Evolutionary conservation across 2,113 vertebrate species (phyloP), one percentile per base, ranked within the genome.

Genomic region (Orientallactaga bullata): DNA sequence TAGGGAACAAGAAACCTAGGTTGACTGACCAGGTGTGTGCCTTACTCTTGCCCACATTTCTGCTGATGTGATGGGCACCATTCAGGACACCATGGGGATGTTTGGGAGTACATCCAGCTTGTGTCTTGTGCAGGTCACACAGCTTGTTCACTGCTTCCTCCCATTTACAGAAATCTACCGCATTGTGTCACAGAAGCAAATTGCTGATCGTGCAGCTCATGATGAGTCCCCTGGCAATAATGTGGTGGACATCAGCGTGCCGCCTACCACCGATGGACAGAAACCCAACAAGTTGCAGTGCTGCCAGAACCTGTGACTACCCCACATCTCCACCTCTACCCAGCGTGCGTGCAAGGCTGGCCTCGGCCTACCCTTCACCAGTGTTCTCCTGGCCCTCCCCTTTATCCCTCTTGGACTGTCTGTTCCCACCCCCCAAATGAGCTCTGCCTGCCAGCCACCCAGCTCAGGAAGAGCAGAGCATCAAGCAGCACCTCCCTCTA

Each of bases 161-260:
- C 37, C 95, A 94, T 93, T 10, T 42, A 3, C 98, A 99, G 99
- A 99, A 97, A 99, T 99, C 97, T 99, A 99, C 97, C 99, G 99
- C 95, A 99, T 99, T 0, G 99, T 99, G 89, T 99, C 99, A 15
- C 99, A 99, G 98, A 99, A 99, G 98, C 99, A 99, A 97, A 99
- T 99, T 11, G 99, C 99, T 0, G 99, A 99, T 97, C 98, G 99
- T 66, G 99, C 99, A 8, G 98, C 98, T 0, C 98, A 99, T 0
- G 99, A 99, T 0, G 99, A 99, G 91, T 99, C 99, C 96, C 99
- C 99, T 0, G 99, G 99, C 81, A 99, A 99, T 98, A 99, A 99
- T 0, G 99, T 99, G 30, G 99, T 99, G 18, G 99, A 99, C 97
- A 99, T 99, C 98, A 99, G 99, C 0, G 99, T 99, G 80, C 99